These are phyloP conservation scores for Aethes cnicana DNA, from an alignment of 2,888 invertebrate species.

Conservation along the genomic window DNA sequence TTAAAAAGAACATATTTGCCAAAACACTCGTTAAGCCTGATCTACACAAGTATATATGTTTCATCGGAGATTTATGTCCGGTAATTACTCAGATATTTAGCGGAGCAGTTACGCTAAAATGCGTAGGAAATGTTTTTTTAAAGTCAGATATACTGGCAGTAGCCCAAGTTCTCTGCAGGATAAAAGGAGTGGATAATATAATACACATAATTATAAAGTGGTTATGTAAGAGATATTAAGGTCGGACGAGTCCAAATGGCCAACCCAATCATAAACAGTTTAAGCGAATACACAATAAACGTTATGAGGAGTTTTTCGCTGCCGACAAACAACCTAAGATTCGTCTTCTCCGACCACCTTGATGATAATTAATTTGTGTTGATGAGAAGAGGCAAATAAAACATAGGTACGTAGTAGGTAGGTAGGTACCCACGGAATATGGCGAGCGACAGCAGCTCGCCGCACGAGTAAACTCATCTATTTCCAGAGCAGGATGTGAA, in stretches of 20 bases:
- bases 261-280: slow-evolving; percentile 38
- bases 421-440: slow-evolving; percentile 1
- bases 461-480: slow-evolving; percentile 32
- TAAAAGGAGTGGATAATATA: slow-evolving; percentile 32
- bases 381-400: not conserved
- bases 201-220: slow-evolving; percentile 40
- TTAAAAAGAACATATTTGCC: slow-evolving; percentile 39
- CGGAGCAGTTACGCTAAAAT: slow-evolving; percentile 31
- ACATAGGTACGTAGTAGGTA: not conserved
- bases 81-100: slow-evolving; percentile 39
- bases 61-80: slow-evolving; percentile 39
- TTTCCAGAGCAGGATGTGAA: slow-evolving; percentile 46
- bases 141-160: slow-evolving; percentile 7
- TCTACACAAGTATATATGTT: slow-evolving; percentile 37
- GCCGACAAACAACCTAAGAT: slow-evolving; percentile 6
- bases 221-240: slow-evolving; percentile 36
- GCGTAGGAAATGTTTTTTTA: slow-evolving; percentile 17
- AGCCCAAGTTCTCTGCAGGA: slow-evolving; percentile 5
- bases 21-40: slow-evolving; percentile 41
- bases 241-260: slow-evolving; percentile 34
- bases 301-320: slow-evolving; percentile 27
- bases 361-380: not conserved
- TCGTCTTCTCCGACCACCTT: not conserved
- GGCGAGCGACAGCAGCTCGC: slow-evolving; percentile 11
- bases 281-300: slow-evolving; percentile 29